A percentile compares a stretch with the other conserved stretches of the same genome.
Conservation (phyloP, 2,113 vertebrate genomes). For the Scomber scombrus region DNA sequence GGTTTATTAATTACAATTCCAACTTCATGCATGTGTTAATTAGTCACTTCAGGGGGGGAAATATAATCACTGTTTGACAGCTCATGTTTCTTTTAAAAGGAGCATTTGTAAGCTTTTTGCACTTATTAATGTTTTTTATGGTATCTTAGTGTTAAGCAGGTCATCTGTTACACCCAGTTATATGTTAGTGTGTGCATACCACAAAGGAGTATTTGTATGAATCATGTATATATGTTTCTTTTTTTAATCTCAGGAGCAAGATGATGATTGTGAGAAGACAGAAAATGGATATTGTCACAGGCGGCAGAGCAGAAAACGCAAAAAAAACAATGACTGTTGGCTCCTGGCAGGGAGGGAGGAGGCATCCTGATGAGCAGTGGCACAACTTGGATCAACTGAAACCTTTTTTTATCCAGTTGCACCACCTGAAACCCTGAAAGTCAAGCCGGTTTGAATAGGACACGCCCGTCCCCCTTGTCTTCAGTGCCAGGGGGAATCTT, state of each 20-base stretch:
- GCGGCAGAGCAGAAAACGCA: neutral
- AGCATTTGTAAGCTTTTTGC: neutral
- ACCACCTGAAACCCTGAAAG: slow-evolving; percentile 27
- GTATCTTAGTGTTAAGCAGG: neutral
- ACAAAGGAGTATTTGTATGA: neutral
- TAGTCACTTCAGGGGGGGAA: neutral
- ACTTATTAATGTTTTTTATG: neutral
- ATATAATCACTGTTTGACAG: neutral
- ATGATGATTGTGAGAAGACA: neutral
- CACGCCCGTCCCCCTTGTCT: neutral
- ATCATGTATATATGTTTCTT: neutral
- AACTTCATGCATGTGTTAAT: neutral
- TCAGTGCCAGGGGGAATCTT: neutral
- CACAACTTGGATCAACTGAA: neutral
- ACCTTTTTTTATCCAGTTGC: slow-evolving; percentile 4
- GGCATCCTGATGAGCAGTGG: neutral
- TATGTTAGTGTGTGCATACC: neutral
- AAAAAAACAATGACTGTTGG: neutral
- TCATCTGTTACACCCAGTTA: neutral
- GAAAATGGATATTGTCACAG: neutral
- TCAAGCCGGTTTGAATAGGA: slow-evolving; percentile 33
- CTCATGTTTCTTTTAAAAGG: no score
- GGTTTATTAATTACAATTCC: slow-evolving; percentile 17
- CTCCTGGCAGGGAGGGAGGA: neutral
- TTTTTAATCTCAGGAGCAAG: neutral